Evolutionary conservation across 2,888 invertebrate species (phyloP), one percentile per base, ranked within the genome.

Genomic region (Drosophila ochracea): DNA sequence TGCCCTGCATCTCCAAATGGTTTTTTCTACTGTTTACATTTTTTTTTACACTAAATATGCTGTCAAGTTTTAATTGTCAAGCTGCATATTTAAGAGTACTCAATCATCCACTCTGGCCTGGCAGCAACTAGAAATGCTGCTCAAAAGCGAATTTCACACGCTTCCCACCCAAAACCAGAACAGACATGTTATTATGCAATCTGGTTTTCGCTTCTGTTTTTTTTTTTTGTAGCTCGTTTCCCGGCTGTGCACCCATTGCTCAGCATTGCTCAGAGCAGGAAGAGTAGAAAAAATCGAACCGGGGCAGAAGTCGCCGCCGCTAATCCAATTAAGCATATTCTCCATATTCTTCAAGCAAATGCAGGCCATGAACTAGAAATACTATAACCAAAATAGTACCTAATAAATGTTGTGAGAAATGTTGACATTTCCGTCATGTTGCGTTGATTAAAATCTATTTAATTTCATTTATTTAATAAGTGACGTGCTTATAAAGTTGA

Each of bases 1-100:
- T 92, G 91, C 93, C 92, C 92, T 91, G 92, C 92, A 91, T 92
- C 92, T 93, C 93, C 93, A 92, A 11, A 0, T 0, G 0, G 0
- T 0, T 35, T 35, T 47, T 25, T 7, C 7, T 21, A 4, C 9
- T 41, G 2, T 4, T 54, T 11, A 49, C 25, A 25, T 25, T 3
- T 16, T n/a, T 50, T 16, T n/a, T 50, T 41, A 21, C 10, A 31
- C 10, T 16, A 21, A 58, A 41, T 39, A 39, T 35, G 7, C 35
- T 62, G 33, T 62, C 37, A 33, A 30, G 33, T 62, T 43, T 37
- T 72, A 66, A 74, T 70, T 69, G 64, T 76, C 68, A 74, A 41
- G 59, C 55, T 68, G 47, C 13, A 25, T 9, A 37, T 58, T 57
- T 58, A 57, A 63, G 31, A 62, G 28, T 60, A 68, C 39, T 37